Conservation (phyloP, 2,113 vertebrate species). For the Hiodon tergisus region DNA sequence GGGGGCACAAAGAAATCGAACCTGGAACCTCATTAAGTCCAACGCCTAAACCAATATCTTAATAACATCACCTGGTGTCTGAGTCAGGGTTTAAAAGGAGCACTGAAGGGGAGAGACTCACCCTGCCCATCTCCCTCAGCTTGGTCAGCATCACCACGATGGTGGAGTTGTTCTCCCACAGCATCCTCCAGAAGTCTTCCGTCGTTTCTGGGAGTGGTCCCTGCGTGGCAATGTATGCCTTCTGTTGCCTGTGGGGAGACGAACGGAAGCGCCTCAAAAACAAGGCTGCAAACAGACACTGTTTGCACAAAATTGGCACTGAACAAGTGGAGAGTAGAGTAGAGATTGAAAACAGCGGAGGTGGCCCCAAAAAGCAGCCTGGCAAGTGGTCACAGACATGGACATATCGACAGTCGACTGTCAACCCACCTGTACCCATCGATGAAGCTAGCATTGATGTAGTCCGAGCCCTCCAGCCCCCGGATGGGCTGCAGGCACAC, state of each 20-base stretch:
- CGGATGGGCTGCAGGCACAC: constrained; percentile 92
- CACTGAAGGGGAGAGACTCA: constrained; percentile 42
- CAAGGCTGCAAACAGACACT: neutral
- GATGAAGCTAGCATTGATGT: constrained; percentile 94
- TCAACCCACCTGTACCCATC: constrained; percentile 85
- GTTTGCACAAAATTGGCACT: neutral
- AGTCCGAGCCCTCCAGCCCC: constrained; percentile 91
- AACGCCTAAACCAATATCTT: no score
- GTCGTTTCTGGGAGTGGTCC: constrained; percentile 90
- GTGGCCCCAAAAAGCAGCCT: no score
- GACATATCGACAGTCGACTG: neutral
- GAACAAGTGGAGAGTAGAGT: neutral
- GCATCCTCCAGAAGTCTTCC: constrained; percentile 97
- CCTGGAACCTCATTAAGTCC: no score
- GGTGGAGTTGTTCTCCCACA: constrained; percentile 97
- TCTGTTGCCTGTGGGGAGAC: constrained; percentile 76
- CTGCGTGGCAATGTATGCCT: constrained; percentile 92
- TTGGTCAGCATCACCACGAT: constrained; percentile 97
- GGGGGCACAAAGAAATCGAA: no score
- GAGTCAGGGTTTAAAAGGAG: no score
- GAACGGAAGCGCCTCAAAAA: constrained; percentile 15
- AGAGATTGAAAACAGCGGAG: neutral
- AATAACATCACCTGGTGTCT: no score
- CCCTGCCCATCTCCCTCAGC: constrained; percentile 92
- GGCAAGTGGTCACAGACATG: neutral